These are phyloP conservation scores for Crambe crambe DNA, from an alignment of 37 sponge, comb jelly and placozoan species.

Conservation along the genomic window DNA sequence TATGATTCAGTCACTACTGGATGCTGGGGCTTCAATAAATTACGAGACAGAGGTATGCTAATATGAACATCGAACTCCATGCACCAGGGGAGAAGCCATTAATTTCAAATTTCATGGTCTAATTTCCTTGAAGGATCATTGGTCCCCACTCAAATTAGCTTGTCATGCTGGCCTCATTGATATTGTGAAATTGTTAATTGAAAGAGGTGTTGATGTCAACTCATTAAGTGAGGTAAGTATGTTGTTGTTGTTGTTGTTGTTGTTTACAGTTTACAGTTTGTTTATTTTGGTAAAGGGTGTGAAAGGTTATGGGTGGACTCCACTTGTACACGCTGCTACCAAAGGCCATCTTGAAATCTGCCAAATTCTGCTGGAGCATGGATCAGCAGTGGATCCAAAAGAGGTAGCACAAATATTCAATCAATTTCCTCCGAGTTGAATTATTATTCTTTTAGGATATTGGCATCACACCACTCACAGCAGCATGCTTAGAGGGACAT, in stretches of 20 bases:
- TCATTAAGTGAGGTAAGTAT: neutral
- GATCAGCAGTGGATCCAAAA: neutral
- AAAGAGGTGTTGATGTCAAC: neutral
- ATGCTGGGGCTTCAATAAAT: neutral
- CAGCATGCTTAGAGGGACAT: neutral
- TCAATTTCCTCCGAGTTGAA: neutral
- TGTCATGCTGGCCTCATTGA: neutral
- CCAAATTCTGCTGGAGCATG: neutral
- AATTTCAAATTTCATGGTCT: neutral
- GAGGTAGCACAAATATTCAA: neutral
- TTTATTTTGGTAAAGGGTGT: too few species aligned
- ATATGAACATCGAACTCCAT: neutral
- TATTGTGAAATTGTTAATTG: constrained; percentile 1
- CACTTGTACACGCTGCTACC: neutral
- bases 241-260: neutral
- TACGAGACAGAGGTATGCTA: neutral
- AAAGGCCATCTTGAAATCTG: neutral
- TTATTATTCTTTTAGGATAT: neutral
- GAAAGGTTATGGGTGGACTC: neutral
- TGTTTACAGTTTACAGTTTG: neutral
- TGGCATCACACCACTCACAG: neutral
- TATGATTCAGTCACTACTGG: neutral
- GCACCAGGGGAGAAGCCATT: too few species aligned
- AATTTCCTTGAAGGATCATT: neutral
- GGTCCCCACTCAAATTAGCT: constrained; percentile 3